Evolutionary conservation across 2,113 vertebrate genomes (phyloP).

Genomic region (Nestor notabilis): DNA sequence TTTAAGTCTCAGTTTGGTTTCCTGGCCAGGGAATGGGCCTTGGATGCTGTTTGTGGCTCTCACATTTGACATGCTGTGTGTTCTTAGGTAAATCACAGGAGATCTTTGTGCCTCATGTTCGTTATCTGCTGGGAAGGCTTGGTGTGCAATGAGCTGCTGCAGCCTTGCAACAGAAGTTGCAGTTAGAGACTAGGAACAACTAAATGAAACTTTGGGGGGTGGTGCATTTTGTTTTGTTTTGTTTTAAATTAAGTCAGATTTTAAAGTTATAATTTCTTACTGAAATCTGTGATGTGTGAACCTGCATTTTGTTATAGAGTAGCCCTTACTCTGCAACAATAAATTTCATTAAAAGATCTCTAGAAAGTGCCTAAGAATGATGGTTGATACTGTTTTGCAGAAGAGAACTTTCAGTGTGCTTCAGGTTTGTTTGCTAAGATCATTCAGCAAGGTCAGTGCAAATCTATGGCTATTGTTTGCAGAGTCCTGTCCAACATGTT

Average conservation of each 20-base stretch:
- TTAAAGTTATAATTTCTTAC: background rate
- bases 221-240: accelerated
- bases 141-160: background rate
- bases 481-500: background rate
- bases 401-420: background rate
- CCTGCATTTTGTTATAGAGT: background rate
- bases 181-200: background rate
- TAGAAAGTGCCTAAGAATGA: background rate
- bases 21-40: background rate
- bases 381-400: background rate
- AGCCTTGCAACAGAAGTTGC: background rate
- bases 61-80: background rate
- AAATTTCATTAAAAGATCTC: background rate
- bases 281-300: background rate
- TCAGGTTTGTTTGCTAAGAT: background rate
- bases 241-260: background rate
- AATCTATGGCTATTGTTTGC: background rate
- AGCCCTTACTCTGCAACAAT: background rate
- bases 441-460: background rate
- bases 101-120: background rate
- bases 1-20: background rate
- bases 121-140: background rate
- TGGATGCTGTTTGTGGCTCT: background rate
- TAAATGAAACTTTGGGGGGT: background rate
- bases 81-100: background rate